Conservation (phyloP, 2,113 vertebrate species). For the Protomyctophum bolini region DNA sequence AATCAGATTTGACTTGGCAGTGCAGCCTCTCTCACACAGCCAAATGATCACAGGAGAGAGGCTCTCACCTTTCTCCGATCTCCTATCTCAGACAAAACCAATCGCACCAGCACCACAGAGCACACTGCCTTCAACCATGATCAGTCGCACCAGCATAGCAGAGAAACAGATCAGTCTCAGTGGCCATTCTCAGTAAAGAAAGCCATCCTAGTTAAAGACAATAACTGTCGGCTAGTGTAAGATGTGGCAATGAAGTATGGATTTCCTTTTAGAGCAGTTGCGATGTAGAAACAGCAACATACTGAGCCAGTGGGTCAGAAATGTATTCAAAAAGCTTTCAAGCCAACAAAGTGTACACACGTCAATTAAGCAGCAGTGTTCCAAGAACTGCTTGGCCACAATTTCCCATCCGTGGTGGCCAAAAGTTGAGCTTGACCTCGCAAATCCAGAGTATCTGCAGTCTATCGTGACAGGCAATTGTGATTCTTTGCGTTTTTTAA, state of each 20-base stretch:
- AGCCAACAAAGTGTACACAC: too few relatives aligned
- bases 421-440: background rate
- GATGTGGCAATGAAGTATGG: too few relatives aligned
- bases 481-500: too few relatives aligned
- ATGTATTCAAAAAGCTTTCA: too few relatives aligned
- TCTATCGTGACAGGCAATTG: too few relatives aligned
- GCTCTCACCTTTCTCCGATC: slow-evolving; percentile 2
- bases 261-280: too few relatives aligned
- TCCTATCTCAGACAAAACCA: slow-evolving; percentile 16
- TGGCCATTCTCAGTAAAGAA: slow-evolving; percentile 24
- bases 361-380: background rate
- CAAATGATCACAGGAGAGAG: slow-evolving; percentile 53
- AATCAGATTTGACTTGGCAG: slow-evolving; percentile 42
- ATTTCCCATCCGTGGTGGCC: background rate
- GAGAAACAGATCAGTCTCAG: slow-evolving; percentile 46
- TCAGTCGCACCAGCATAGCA: slow-evolving; percentile 67
- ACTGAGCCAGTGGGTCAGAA: too few relatives aligned
- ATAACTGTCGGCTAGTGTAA: background rate
- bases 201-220: slow-evolving; percentile 17
- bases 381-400: background rate
- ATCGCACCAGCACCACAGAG: slow-evolving; percentile 69
- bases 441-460: too few relatives aligned
- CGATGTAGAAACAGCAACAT: too few relatives aligned
- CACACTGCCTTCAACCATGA: slow-evolving; percentile 71
- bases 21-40: slow-evolving; percentile 35